Evolutionary conservation across 1,140 invertebrate genomes (phyloP), one percentile per base, ranked within the genome.

Genomic region (Drosophila bocki): DNA sequence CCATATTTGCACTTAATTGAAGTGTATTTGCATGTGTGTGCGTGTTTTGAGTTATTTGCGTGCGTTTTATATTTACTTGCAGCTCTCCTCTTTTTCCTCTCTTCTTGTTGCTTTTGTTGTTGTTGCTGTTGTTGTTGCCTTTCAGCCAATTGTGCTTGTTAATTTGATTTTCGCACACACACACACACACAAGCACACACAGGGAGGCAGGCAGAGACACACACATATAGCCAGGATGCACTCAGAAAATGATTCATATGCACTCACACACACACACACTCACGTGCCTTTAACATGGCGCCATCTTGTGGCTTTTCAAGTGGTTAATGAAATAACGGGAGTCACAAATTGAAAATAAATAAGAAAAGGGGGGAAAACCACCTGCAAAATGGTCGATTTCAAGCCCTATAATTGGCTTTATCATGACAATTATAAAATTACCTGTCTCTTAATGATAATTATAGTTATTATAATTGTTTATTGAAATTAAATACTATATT

Each of bases 1-100:
- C 83, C 83, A 87, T 87, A 87, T 88, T 87, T 87, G 76, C 83
- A 80, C 83, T 84, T 87, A 87, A 87, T 87, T 87, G 80, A 87
- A 87, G 84, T 84, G 80, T 75, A 59, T 80, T 69, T 32, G 72
- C 58, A 9, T 64, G 51, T 72, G 63, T 26, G 53, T 60, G 47
- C 39, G 63, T 78, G 62, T 50, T 60, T 85, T 58, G 44, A 65
- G 60, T 78, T 82, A 75, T 80, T 82, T 83, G 81, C 50, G 33
- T 62, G 82, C 74, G 77, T 78, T 78, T 80, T 87, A 80, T 74
- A 58, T 76, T 76, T 65, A 76, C 62, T 71, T 71, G 50, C 64
- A 56, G 48, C 48, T 69, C 48, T 39, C n/a, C 48, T 53, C 64
- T 57, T 26, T 37, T 58, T 11, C 15, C 15, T 12, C 29, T n/a